Evolutionary conservation across 2,113 vertebrate genomes (phyloP), one percentile per base, ranked within the genome.

Genomic region (Paracanthobrama guichenoti): DNA sequence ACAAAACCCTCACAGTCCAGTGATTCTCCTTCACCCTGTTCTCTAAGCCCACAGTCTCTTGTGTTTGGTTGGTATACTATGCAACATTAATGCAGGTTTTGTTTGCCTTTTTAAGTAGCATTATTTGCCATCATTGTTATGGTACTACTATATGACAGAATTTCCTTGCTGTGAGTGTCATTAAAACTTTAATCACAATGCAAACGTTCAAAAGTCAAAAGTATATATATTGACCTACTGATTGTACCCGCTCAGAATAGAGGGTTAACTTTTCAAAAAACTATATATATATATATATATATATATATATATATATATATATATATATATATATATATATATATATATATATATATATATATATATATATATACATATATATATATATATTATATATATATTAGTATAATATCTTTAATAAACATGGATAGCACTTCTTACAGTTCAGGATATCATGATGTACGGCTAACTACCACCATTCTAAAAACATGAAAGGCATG

Each of bases 81-180:
- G 69, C 69, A 72, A 72, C 69, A 72, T 72, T 72, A 72, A 72
- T 72, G 69, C 46, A 24, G 39, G 69, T 46, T 72, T 46, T 72
- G 69, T 72, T 44, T 46, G 39, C 9, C 39, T 72, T 72, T 72
- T 46, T 46, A 20, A 44, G 39, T n/a, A n/a, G 67, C 2, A 72
- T n/a, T 46, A 22, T 72, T 72, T 24, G 69, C 42, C 69, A n/a
- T 5, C 69, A 44, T 12, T 20, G 4, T 72, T 44, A 72, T 72
- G n/a, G n/a, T 24, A 72, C 42, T 72, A 44, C 20, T 44, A 44
- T 22, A 13, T 4, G 44, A 12, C 20, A 14, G 6, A 24, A 46
- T 46, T 46, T 46, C 2, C 2, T 72, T 22, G 22, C 39, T 46
- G 69, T 13, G 4, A 46, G 11, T 72, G 20, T 35, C 42, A 24